Conservation (phyloP, 2,888 invertebrate species). For the Alsophila aescularia region DNA sequence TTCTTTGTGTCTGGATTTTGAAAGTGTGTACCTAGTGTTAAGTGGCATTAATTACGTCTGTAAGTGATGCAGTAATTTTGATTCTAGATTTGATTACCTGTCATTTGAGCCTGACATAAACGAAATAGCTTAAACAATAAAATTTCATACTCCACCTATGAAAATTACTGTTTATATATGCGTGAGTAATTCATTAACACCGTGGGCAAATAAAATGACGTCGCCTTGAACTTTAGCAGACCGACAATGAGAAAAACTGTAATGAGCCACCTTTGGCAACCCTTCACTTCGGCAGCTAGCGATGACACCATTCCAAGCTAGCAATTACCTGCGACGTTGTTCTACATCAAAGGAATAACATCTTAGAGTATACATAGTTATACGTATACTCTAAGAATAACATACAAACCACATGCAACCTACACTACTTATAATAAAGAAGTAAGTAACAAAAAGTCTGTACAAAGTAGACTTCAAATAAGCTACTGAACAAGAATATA, state of each 20-base stretch:
- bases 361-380: background rate
- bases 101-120: background rate
- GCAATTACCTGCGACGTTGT: conserved; percentile 15
- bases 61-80: too few relatives aligned
- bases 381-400: too few relatives aligned
- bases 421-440: too few relatives aligned
- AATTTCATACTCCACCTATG: conserved; percentile 9
- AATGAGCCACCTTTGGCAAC: conserved; percentile 63
- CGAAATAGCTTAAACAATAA: background rate
- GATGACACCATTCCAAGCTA: conserved; percentile 58
- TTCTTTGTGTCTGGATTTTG: too few relatives aligned
- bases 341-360: conserved; percentile 4
- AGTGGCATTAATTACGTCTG: too few relatives aligned
- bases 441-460: too few relatives aligned
- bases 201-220: conserved; percentile 40
- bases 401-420: too few relatives aligned
- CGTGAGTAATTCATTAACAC: conserved; percentile 25
- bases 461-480: too few relatives aligned
- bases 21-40: too few relatives aligned
- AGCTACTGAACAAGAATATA: too few relatives aligned
- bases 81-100: too few relatives aligned
- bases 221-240: conserved; percentile 65
- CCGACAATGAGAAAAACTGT: conserved; percentile 69
- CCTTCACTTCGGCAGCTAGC: conserved; percentile 67
- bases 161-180: conserved; percentile 26